Percentiles rank a stretch among this genome's conserved stretches.
Evolutionary conservation across 2,888 invertebrate genomes (phyloP).

Genomic region (Cryptocheilus praepositus): DNA sequence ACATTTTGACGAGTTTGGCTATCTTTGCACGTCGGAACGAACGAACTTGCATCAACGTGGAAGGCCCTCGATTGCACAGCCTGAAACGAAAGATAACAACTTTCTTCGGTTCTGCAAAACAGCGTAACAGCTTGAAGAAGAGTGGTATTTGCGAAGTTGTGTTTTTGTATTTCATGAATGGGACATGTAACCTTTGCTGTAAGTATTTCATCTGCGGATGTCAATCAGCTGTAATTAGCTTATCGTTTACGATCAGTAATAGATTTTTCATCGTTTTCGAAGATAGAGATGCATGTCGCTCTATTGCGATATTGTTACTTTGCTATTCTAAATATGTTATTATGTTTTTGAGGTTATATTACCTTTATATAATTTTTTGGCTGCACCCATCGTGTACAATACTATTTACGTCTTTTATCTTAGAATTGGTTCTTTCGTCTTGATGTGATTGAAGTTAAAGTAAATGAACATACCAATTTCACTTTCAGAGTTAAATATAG

Average conservation of each 20-base stretch:
- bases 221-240: constrained; percentile 13
- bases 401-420: constrained; percentile 27
- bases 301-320: constrained; percentile 1
- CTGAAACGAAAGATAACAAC: background rate
- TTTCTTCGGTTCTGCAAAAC: background rate
- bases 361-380: constrained; percentile 30
- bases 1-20: constrained; percentile 34
- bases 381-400: constrained; percentile 40
- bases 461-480: constrained; percentile 41
- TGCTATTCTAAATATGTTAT: constrained; percentile 12
- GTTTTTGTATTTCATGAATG: constrained; percentile 35
- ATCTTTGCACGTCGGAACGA: constrained; percentile 5
- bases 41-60: background rate
- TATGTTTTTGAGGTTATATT: constrained; percentile 47
- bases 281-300: constrained; percentile 3
- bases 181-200: constrained; percentile 50
- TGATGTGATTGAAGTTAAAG: constrained; percentile 12
- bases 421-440: constrained; percentile 25
- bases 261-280: constrained; percentile 17
- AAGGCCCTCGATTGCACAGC: constrained; percentile 5
- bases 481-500: constrained; percentile 53
- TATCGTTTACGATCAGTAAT: constrained; percentile 10
- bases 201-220: constrained; percentile 34
- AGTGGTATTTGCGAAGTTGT: constrained; percentile 25
- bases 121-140: constrained; percentile 14